These are phyloP conservation scores for Antheraea mylitta DNA, from an alignment of 1,140 invertebrate genomes.

Conservation along the genomic window DNA sequence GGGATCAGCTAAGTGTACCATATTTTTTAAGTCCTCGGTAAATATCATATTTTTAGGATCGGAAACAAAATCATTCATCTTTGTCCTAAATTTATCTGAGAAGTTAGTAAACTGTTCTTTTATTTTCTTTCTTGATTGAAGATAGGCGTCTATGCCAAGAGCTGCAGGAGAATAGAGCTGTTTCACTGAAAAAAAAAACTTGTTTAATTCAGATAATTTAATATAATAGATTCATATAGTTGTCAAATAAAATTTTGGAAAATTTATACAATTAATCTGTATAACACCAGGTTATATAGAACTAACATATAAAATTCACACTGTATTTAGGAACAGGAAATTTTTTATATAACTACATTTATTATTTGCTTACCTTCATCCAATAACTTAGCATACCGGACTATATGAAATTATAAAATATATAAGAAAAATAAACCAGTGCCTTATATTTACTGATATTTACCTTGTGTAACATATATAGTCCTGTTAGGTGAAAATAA, in stretches of 20 bases:
- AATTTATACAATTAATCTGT: too few species aligned
- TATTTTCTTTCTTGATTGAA: constrained; percentile 72
- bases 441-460: not conserved
- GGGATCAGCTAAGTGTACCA: constrained; percentile 84
- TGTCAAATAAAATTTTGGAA: too few species aligned
- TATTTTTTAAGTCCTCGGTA: constrained; percentile 91
- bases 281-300: too few species aligned
- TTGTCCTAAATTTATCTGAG: constrained; percentile 82
- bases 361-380: not conserved
- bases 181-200: constrained; percentile 36
- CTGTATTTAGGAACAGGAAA: not conserved
- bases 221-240: not conserved
- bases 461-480: constrained; percentile 41
- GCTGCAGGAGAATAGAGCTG: constrained; percentile 77
- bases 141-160: constrained; percentile 82
- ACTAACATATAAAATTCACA: too few species aligned
- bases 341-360: not conserved
- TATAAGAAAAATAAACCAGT: not conserved
- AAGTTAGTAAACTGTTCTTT: constrained; percentile 79
- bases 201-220: not conserved
- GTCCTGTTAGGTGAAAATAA: constrained; percentile 35
- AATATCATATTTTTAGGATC: constrained; percentile 84
- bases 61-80: constrained; percentile 83
- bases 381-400: not conserved
- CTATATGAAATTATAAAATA: too few species aligned